Conservation (phyloP, 2,113 vertebrate genomes). For the Carollia perspicillata region DNA sequence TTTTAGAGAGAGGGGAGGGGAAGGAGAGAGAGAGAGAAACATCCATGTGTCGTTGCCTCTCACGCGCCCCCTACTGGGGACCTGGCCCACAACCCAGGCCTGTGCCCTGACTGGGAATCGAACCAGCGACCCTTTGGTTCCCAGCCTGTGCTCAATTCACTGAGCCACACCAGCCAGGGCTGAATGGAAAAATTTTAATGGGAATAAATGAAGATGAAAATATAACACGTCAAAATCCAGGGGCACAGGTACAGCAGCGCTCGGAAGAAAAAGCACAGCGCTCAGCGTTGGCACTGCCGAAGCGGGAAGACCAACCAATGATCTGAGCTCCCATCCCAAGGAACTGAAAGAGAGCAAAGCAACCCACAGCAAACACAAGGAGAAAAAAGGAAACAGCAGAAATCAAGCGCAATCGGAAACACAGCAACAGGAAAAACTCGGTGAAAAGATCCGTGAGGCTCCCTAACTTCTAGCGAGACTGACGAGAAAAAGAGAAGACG, state of each 20-base stretch:
- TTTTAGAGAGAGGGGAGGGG: too few species aligned
- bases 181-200: background rate
- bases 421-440: background rate
- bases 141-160: too few species aligned
- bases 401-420: background rate
- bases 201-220: constrained; percentile 9
- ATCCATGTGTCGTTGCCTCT: too few species aligned
- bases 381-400: background rate
- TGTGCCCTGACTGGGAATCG: too few species aligned
- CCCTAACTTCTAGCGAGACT: background rate
- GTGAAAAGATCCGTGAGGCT: background rate
- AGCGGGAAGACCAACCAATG: background rate
- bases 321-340: background rate
- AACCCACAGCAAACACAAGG: background rate
- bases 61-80: too few species aligned
- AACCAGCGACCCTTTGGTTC: too few species aligned
- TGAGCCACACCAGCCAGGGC: background rate
- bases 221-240: background rate
- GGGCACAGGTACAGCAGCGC: background rate
- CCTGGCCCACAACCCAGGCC: too few species aligned
- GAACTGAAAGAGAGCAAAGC: background rate
- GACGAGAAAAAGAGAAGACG: background rate
- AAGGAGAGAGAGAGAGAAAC: too few species aligned
- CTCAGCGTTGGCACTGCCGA: background rate
- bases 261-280: background rate